Base-by-base conservation (phyloP, 1,140 invertebrate species). In the Diachasmimorpha longicaudata region DNA sequence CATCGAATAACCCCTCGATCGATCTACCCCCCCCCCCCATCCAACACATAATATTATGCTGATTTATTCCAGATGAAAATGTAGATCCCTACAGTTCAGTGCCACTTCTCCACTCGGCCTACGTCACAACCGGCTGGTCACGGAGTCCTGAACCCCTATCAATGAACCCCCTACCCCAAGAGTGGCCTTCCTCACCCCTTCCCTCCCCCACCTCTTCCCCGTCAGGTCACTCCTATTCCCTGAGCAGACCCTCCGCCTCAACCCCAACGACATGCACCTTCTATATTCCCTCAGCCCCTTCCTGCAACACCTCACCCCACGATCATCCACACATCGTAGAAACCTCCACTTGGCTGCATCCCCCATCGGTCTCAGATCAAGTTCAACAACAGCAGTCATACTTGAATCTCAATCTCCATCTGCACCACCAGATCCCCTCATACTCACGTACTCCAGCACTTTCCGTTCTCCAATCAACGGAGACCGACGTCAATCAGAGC, bases 341-440 rank as follows among this genome's bases (percentile, higher is more conserved):
- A 14, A 80, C 87, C 1, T 79, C 86, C 0, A 73, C 82, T 11
- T 89, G 88, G 88, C 75, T 89, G 4, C 88, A 89, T 48, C 82
- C 88, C 0, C 75, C 80, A 13, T 71, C 83, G 0, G 72, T 88
- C 0, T 78, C 81, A 3, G 84, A 86, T 48, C 85, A 85, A 21
- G 83, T 84, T 70, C 84, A 86, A 31, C 82, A 80, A 14, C 78
- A 85, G 14, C 85, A 86, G 37, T 85, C 88, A 0, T 89, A 89
- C 37, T 80, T 89, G 6, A 89, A 89, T 76, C 70, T 89, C 8
- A 89, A 89, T 70, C 82, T 89, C 0, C 88, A 89, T 71, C 69
- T 89, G 9, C 88, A 89, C 74, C 88, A 89, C 76, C 88, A 89
- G 46, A 87, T 89, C 79, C 85, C 88, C 0, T 80, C 71, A 14